These are phyloP conservation scores for Pangasianodon hypophthalmus DNA, from an alignment of 2,113 vertebrate species.

Conservation along the genomic window DNA sequence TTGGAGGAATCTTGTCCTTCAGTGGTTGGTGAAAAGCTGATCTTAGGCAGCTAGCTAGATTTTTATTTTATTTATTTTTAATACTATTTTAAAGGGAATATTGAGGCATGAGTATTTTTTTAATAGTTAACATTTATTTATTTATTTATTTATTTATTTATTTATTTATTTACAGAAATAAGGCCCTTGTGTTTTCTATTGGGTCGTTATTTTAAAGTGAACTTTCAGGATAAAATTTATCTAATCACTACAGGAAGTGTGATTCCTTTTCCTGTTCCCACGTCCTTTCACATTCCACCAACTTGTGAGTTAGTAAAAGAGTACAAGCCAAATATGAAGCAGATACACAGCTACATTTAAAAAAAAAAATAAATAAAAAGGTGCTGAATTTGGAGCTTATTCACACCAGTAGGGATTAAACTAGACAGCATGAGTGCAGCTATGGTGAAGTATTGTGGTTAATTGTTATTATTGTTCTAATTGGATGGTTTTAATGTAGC, in stretches of 20 bases:
- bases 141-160: no score
- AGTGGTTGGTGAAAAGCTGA: neutral
- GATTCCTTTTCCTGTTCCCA: neutral
- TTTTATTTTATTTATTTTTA: neutral
- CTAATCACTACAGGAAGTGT: neutral
- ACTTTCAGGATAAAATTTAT: neutral
- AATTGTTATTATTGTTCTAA: slow-evolving; percentile 17
- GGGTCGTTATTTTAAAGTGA: neutral
- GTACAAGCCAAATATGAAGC: neutral
- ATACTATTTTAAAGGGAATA: no score
- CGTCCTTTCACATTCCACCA: neutral
- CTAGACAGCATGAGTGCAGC: neutral
- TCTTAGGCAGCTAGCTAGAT: neutral
- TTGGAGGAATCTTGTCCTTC: neutral
- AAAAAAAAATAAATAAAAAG: no score
- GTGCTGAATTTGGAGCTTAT: neutral
- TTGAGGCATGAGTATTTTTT: no score
- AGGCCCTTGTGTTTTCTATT: neutral
- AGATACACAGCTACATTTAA: neutral
- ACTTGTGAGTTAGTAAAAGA: neutral
- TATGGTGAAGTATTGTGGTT: neutral
- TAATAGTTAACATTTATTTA: no score
- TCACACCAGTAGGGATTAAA: neutral
- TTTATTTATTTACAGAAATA: neutral
- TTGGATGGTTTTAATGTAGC: slow-evolving; percentile 10